phyloP scores from a whole-genome alignment of 2,888 invertebrate genomes.

The Eilema sororculum region DNA sequence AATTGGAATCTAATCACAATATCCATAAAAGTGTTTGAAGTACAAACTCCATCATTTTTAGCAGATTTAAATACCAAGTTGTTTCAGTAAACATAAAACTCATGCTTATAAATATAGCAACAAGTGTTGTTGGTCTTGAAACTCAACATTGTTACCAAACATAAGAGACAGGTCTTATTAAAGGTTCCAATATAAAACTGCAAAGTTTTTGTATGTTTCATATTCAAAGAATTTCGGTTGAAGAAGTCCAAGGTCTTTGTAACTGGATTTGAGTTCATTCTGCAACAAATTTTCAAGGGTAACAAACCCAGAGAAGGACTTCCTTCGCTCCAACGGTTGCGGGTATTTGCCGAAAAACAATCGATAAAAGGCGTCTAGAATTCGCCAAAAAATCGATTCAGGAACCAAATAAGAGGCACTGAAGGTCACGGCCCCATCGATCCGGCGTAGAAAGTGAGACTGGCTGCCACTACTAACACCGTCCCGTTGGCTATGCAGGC shows the following conservation, averaged over 20 bases:
- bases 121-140: conserved; percentile 24
- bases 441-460: conserved; percentile 86
- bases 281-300: not conserved
- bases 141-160: conserved; percentile 2
- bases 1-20: not conserved
- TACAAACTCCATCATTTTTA: not conserved
- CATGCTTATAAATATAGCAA: conserved; percentile 24
- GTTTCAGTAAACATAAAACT: conserved; percentile 7
- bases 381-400: conserved; percentile 73
- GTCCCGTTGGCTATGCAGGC: conserved; percentile 86
- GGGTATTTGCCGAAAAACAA: conserved; percentile 12
- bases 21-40: not conserved
- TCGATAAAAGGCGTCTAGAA: conserved; percentile 38
- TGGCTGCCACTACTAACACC: conserved; percentile 86
- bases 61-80: not conserved
- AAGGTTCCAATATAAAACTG: not conserved
- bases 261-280: not conserved
- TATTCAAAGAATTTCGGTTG: not conserved
- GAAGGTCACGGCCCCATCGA: conserved; percentile 87
- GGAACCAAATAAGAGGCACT: conserved; percentile 82
- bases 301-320: not conserved
- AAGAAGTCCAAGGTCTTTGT: not conserved
- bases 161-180: not conserved
- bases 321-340: no score
- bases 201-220: not conserved